phyloP scores from a whole-genome alignment of 2,113 vertebrate genomes.

The Apistogramma diplotaenia region DNA sequence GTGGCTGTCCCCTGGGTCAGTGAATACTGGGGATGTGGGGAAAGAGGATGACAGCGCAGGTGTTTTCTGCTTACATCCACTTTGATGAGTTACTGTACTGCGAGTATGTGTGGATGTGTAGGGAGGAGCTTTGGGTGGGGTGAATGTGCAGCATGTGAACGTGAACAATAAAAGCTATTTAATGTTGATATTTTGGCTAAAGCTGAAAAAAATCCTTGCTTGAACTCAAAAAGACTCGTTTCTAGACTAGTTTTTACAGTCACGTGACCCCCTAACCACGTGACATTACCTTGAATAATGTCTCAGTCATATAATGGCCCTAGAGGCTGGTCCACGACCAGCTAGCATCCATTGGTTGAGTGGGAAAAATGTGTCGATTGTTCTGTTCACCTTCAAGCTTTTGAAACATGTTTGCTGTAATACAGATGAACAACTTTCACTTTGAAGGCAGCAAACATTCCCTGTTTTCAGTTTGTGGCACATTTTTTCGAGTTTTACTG shows the following conservation, averaged over 20 bases:
- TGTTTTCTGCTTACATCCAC: slow-evolving; percentile 39
- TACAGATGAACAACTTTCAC: background rate
- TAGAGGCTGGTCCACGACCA: background rate
- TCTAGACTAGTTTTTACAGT: background rate
- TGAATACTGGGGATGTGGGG: background rate
- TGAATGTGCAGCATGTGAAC: no score
- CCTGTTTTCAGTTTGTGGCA: background rate
- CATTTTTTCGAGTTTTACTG: background rate
- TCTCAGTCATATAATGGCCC: background rate
- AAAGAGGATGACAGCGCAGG: slow-evolving; percentile 42
- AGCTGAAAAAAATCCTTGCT: background rate
- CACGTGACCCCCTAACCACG: background rate
- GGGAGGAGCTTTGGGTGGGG: no score
- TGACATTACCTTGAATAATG: background rate
- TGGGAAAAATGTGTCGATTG: background rate
- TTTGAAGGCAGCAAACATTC: background rate
- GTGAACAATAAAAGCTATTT: background rate
- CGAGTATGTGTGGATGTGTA: background rate
- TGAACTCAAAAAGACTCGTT: background rate
- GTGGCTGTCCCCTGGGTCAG: slow-evolving; percentile 30
- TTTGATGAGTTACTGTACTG: slow-evolving; percentile 23
- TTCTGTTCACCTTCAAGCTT: background rate
- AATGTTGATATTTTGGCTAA: background rate
- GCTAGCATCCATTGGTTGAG: background rate
- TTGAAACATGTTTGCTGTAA: background rate